Base-by-base conservation (phyloP, 2,888 invertebrate species). In the Heterodera filipjevi region DNA sequence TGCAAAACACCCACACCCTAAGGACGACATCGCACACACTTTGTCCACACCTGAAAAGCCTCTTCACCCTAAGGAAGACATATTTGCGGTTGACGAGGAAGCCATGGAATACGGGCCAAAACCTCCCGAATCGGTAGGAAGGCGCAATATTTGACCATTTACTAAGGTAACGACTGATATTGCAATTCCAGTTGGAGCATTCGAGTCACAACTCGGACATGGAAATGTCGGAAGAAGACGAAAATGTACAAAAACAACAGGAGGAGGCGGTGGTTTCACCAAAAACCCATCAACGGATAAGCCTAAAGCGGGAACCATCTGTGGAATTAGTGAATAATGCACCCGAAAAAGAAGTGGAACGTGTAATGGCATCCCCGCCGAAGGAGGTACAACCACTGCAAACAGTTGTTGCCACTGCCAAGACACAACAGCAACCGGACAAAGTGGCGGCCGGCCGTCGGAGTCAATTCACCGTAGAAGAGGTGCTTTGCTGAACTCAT, bases 201-300 rank as follows among this genome's bases (percentile, higher is more conserved):
- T 30, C 66, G 32, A 16, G 3, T 33, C 32, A 46, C n/a, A 44
- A 32, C 35, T 75, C 75, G 3, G 75, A 75, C 59, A 75, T 75
- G 75, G 75, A 75, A 75, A 44, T 75, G 68, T 75, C 75, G 30
- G 75, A 75, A 22, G 75, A 75, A 35, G 75, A 75, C 35, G 66
- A 44, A 32, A n/a, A 33, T 39, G 33, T 22, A 59, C 33, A 27
- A 35, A 19, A 71, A 1, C 49, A 19, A 49, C 16, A 49, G 16
- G 12, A 3, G 16, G 19, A 49, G 10, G 6, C 6, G n/a, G 19
- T 27, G 59, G 53, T 22, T 3, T 27, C 10, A 27, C 27, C 59
- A n/a, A 59, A 27, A 27, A 12, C 3, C 49, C 10, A 27, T 27
- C 59, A 59, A 12, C 59, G 27, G 22, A 59, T n/a, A 27, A 59